A percentile compares a stretch with the other conserved stretches of the same genome.
Conservation (phyloP, 2,888 invertebrate genomes). For the Agonopterix alstromeriana region DNA sequence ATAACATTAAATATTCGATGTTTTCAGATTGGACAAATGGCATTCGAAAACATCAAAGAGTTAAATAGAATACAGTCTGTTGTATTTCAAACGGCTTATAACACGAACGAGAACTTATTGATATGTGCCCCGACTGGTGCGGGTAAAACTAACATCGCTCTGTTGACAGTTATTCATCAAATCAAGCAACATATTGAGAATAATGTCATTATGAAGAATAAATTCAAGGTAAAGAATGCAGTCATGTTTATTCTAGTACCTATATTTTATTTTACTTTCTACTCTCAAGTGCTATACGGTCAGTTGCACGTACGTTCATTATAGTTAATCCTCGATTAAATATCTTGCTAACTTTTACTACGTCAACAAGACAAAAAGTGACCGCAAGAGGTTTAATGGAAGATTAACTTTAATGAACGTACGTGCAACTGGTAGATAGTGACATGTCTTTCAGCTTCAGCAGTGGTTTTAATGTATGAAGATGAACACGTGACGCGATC, state of each 20-base stretch:
- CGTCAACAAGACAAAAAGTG: too few species aligned
- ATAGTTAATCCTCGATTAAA: too few species aligned
- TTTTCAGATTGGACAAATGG: conserved; percentile 87
- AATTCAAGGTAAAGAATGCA: conserved; percentile 86
- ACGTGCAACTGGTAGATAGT: too few species aligned
- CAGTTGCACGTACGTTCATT: too few species aligned
- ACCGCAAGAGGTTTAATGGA: too few species aligned
- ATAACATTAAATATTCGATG: background rate
- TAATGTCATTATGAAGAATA: conserved; percentile 89
- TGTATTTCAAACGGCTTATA: conserved; percentile 96
- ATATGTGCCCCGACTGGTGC: conserved; percentile 99
- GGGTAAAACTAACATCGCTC: conserved; percentile 98
- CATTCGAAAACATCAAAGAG: conserved; percentile 90
- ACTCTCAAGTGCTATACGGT: too few species aligned
- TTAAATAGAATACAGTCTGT: conserved; percentile 97
- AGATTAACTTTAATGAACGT: too few species aligned
- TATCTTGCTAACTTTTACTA: too few species aligned
- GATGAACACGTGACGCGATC: too few species aligned
- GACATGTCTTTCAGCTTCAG: too few species aligned
- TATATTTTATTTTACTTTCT: too few species aligned
- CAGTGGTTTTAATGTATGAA: too few species aligned
- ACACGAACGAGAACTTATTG: conserved; percentile 96
- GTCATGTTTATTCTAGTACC: background rate
- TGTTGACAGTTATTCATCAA: conserved; percentile 93
- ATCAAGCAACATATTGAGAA: conserved; percentile 90